A percentile compares a stretch with the other conserved stretches of the same genome.
These are phyloP conservation scores for Trematomus bernacchii DNA, from an alignment of 2,797 vertebrate species.

Conservation along the genomic window DNA sequence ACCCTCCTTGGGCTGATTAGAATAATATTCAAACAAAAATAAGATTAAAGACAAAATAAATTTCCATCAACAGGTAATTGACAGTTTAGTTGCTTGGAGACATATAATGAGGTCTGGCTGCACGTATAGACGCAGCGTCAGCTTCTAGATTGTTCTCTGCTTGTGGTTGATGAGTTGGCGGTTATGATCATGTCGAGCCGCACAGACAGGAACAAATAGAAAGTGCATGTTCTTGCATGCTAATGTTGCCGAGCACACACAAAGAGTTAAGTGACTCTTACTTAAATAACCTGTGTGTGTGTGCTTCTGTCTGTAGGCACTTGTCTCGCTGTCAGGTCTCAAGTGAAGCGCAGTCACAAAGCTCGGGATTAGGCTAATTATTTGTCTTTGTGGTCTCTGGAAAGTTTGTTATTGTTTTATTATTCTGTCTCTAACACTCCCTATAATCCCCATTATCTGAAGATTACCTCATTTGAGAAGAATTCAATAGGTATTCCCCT, in stretches of 20 bases:
- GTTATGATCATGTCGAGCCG: conserved; percentile 21
- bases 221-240: conserved; percentile 42
- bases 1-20: no score
- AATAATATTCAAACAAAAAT: no score
- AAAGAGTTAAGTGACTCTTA: conserved; percentile 31
- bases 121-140: background rate
- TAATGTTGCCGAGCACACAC: conserved; percentile 32
- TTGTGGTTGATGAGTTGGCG: conserved; percentile 51
- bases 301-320: conserved; percentile 14
- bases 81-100: no score
- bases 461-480: conserved; percentile 71
- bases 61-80: no score
- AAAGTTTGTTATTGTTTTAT: conserved; percentile 76
- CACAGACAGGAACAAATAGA: conserved; percentile 23
- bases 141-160: conserved; percentile 19
- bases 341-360: conserved; percentile 65
- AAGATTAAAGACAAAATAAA: no score
- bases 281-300: conserved; percentile 35
- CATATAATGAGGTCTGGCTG: no score
- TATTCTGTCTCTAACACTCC: conserved; percentile 59
- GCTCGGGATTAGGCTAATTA: conserved; percentile 72
- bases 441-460: conserved; percentile 72
- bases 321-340: conserved; percentile 52
- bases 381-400: conserved; percentile 63
- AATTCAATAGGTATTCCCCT: conserved; percentile 46